These are phyloP conservation scores for Horisme vitalbata DNA, from an alignment of 2,888 invertebrate species.

Conservation along the genomic window DNA sequence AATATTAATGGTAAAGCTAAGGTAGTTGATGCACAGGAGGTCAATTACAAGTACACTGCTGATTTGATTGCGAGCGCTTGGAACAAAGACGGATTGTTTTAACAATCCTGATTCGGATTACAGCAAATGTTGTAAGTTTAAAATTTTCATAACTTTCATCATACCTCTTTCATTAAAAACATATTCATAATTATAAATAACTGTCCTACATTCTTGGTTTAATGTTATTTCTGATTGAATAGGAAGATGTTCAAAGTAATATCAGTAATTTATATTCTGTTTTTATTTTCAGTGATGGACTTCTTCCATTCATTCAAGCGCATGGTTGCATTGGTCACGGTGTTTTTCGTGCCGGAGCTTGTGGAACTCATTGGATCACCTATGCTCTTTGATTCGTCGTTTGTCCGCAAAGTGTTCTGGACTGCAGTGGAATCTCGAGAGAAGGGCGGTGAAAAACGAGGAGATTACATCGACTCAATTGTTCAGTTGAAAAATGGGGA, in stretches of 20 bases:
- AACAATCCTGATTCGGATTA: constrained; percentile 33
- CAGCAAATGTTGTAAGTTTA: constrained; percentile 35
- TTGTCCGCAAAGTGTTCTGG: constrained; percentile 37
- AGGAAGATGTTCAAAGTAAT: no score
- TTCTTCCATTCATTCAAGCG: constrained; percentile 39
- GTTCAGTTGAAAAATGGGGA: constrained; percentile 36
- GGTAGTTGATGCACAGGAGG: constrained; percentile 18
- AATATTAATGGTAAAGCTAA: constrained; percentile 6
- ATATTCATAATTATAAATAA: no score
- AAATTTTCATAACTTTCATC: no score
- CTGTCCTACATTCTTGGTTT: no score
- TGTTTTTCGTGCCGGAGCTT: constrained; percentile 40
- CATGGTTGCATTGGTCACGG: constrained; percentile 37
- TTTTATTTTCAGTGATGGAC: constrained; percentile 29
- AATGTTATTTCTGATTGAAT: no score
- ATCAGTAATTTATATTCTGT: no score
- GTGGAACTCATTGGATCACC: constrained; percentile 32
- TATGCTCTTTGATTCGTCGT: constrained; percentile 33
- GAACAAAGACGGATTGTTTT: constrained; percentile 36
- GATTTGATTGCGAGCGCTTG: constrained; percentile 41
- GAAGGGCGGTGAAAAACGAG: constrained; percentile 30
- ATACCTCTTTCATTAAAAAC: no score
- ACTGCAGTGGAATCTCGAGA: constrained; percentile 31
- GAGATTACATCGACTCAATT: constrained; percentile 39
- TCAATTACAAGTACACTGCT: constrained; percentile 37